Base-by-base conservation (phyloP, 2,797 vertebrate genomes). In the Spea hammondii region DNA sequence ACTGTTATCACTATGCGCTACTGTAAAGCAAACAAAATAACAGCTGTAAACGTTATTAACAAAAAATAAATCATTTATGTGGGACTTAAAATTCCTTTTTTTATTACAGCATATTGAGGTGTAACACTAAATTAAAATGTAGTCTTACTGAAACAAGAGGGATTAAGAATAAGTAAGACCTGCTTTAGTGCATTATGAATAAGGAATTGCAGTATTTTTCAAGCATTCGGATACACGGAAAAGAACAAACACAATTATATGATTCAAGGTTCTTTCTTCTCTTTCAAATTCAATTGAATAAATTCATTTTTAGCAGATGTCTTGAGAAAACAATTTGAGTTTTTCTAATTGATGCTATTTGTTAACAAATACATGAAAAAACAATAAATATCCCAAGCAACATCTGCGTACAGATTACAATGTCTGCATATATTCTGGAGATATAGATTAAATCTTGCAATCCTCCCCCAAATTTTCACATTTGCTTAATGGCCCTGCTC, bases 271-370 rank as follows among this genome's bases (percentile, higher is more conserved):
- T 83, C 5, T 83, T 82, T 77, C 79, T 0, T 83, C 82, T 78
- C 8, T 62, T 84, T 53, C 13, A 78, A 70, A 86, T 81, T 82
- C 76, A 83, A 45, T 84, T 88, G 13, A 78, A 77, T 50, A 82
- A 88, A 84, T 84, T 84, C 80, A 83, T 86, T 32, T 13, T 44
- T 67, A 74, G 77, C 50, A 85, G 54, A 84, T 80, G 86, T 88
- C 77, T 76, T 86, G 75, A 32, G 87, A 87, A 80, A 83, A 83
- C 62, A 79, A 80, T 85, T 71, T 77, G 82, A 85, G 80, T 84
- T 72, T 83, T 72, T 77, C 86, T 86, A 86, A 85, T 88, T 87
- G 86, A 80, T 86, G 84, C 4, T 84, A 84, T 89, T 90, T 89
- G 66, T 89, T 90, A 89, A 87, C 76, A 54, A 4, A 81, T 86